These are phyloP conservation scores for Sturnus vulgaris DNA, from an alignment of 2,113 vertebrate species.

Conservation along the genomic window DNA sequence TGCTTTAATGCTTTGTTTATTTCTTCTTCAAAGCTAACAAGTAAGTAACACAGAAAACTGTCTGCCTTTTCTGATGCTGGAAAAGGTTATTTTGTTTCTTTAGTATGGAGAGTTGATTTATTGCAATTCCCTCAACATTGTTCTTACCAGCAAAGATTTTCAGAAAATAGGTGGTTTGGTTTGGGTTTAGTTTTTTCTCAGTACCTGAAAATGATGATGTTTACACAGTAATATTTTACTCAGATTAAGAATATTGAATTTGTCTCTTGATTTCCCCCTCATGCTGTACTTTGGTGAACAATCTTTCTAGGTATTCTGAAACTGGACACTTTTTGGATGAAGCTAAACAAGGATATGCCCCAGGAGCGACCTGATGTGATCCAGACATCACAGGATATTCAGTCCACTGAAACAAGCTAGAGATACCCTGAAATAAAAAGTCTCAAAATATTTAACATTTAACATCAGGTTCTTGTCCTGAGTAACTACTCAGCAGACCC, in stretches of 20 bases:
- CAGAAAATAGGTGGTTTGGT: not conserved
- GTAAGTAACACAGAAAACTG: not conserved
- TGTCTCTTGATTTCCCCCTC: not conserved
- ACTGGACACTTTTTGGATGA: not conserved
- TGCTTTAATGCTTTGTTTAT: not conserved
- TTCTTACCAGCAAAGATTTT: not conserved
- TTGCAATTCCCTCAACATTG: not conserved
- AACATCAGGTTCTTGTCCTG: not conserved
- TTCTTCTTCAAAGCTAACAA: slow-evolving; percentile 14
- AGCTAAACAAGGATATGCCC: not conserved
- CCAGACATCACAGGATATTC: not conserved
- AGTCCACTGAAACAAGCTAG: not conserved
- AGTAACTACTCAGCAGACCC: not conserved
- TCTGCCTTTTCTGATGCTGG: not conserved
- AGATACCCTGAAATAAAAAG: not conserved
- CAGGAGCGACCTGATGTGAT: not conserved
- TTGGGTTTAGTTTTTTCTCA: not conserved
- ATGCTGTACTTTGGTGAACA: not conserved
- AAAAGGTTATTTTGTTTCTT: not conserved
- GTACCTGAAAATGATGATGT: not conserved
- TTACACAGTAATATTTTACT: not conserved
- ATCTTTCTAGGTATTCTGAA: not conserved
- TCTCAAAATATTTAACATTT: not conserved
- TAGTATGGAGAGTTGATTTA: not conserved
- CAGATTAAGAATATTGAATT: not conserved